These are phyloP conservation scores for Diorhabda carinulata DNA, from an alignment of 1,140 invertebrate species.

Conservation along the genomic window DNA sequence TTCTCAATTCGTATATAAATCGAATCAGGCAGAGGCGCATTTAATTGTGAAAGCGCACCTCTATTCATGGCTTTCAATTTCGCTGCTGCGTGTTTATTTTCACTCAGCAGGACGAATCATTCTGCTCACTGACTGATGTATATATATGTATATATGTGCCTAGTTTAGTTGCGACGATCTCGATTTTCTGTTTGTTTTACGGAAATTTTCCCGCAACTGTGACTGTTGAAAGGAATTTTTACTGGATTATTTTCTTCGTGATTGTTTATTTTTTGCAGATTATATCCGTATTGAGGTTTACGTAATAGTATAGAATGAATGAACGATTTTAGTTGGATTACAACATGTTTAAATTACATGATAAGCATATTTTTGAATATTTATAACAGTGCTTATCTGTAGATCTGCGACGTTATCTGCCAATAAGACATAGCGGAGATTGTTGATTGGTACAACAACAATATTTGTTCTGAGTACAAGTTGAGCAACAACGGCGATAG, in stretches of 20 bases:
- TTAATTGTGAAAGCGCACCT: slow-evolving; percentile 2
- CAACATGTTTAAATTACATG: no score
- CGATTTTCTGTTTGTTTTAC: slow-evolving; percentile 1
- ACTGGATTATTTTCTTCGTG: slow-evolving; percentile 2
- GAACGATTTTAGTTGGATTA: no score
- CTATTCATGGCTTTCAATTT: slow-evolving; percentile 2
- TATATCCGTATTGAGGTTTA: no score
- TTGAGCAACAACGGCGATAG: no score
- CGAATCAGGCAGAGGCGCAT: slow-evolving; percentile 1
- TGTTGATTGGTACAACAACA: no score
- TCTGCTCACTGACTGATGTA: not conserved
- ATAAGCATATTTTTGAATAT: no score
- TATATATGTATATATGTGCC: not conserved
- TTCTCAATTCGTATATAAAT: not conserved
- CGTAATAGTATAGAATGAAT: no score
- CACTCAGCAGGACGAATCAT: not conserved
- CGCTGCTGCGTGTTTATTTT: slow-evolving; percentile 1
- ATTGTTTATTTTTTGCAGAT: not conserved
- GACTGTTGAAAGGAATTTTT: not conserved
- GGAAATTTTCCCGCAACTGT: not conserved
- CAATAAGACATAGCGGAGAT: no score
- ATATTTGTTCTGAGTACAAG: no score
- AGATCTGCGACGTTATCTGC: no score
- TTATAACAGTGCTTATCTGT: no score
- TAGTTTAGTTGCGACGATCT: not conserved